Evolutionary conservation across 2,797 vertebrate genomes (phyloP).

Genomic region (Squalus acanthias): DNA sequence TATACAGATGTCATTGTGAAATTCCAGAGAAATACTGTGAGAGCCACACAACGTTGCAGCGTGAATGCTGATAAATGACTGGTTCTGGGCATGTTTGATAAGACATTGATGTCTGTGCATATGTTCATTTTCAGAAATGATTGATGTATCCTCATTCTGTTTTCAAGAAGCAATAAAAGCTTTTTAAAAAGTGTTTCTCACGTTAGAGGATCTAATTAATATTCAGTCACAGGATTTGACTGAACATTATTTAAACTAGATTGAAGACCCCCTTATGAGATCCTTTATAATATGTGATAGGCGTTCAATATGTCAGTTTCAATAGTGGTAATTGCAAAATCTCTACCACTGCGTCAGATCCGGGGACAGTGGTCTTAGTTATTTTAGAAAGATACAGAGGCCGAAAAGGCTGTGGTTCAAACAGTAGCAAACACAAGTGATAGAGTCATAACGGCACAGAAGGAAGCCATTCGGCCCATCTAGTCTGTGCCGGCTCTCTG

Average conservation of each 20-base stretch:
- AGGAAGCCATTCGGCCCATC: too few species aligned
- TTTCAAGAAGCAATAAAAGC: not conserved
- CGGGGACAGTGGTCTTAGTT: not conserved
- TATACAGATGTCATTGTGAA: not conserved
- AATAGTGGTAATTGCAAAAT: not conserved
- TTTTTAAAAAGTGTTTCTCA: not conserved
- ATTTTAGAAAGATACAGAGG: not conserved
- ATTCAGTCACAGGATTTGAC: not conserved
- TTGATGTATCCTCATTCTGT: not conserved
- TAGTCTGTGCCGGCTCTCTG: too few species aligned
- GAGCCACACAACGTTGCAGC: not conserved
- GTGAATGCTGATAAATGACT: not conserved
- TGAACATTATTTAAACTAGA: not conserved
- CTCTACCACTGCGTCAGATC: not conserved
- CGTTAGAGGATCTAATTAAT: not conserved
- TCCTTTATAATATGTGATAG: not conserved
- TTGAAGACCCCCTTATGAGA: not conserved
- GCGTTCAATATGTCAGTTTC: not conserved
- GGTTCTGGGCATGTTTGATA: conserved; percentile 9
- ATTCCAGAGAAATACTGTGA: not conserved
- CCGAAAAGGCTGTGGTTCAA: not conserved
- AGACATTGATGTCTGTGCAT: not conserved
- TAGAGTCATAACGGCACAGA: too few species aligned
- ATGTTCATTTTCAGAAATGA: conserved; percentile 31
- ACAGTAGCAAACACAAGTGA: too few species aligned